These are phyloP conservation scores for Pollenia labialis DNA, from an alignment of 2,888 invertebrate species.

Conservation along the genomic window DNA sequence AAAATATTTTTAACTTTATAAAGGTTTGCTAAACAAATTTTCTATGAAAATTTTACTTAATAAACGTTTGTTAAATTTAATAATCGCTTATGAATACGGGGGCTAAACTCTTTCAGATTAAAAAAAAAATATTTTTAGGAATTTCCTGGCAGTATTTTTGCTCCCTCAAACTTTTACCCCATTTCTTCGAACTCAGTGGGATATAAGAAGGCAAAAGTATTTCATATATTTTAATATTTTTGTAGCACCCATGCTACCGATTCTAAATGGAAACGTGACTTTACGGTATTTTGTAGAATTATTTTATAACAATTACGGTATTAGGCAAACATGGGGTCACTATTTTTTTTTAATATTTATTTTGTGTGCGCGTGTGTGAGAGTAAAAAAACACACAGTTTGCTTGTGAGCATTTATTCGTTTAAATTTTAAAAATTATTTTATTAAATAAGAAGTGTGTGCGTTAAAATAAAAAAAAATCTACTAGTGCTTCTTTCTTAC, in stretches of 20 bases:
- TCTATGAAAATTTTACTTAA: no score
- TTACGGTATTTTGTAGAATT: constrained; percentile 54
- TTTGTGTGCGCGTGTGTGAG: constrained; percentile 19
- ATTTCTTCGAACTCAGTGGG: neutral
- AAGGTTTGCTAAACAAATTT: no score
- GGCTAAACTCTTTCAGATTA: neutral
- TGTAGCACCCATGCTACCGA: constrained; percentile 29
- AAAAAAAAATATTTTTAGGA: neutral
- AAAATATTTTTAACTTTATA: no score
- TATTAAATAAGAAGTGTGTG: constrained; percentile 26
- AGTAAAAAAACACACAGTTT: constrained; percentile 36
- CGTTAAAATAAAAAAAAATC: constrained; percentile 36
- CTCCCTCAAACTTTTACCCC: neutral
- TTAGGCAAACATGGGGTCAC: constrained; percentile 53
- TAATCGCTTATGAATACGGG: no score
- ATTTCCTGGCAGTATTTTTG: neutral
- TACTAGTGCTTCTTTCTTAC: neutral
- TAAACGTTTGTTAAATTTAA: no score
- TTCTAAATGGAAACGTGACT: constrained; percentile 62
- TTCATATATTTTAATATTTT: neutral
- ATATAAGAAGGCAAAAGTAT: constrained; percentile 2
- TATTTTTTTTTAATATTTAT: constrained; percentile 13
- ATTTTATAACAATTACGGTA: constrained; percentile 55
- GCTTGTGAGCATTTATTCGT: neutral
- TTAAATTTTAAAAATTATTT: constrained; percentile 47